Base-by-base conservation (phyloP, 2,797 vertebrate genomes). In the Gobio occitaniae region DNA sequence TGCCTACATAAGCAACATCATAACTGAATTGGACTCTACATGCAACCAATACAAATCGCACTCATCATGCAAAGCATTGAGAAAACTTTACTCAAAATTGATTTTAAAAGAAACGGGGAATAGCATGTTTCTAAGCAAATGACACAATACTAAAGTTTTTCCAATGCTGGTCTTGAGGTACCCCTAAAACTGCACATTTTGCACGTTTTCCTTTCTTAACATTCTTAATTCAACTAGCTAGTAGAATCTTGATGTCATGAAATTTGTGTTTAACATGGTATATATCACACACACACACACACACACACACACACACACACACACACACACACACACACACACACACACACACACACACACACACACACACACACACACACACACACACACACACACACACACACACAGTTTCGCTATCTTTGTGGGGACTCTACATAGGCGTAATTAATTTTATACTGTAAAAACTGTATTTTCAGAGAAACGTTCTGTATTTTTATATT, bases 21-120 rank as follows among this genome's bases (percentile, higher is more conserved):
- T 56, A n/a, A 76, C 32, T 78, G 36, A 78, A 17, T 63, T 10
- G 38, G 16, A 29, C 21, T 56, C 19, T 59, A 77, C 74, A 75
- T 6, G 19, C 32, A 38, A 76, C 52, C 50, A 75, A 12, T 77
- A 36, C 12, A 77, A 41, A 41, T 3, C 41, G 75, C 7, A 36
- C 25, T 41, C 36, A 74, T 32, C 13, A 8, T 1, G 16, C 4
- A 9, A 78, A 61, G 54, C 19, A 4, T 2, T 56, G 52, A 76
- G 50, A 11, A 76, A 56, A 41, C 54, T 44, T 44, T 8, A 44
- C 2, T 44, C 32, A 41, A 50, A 7, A 54, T 3, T 41, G 32
- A n/a, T 32, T 77, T 59, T 6, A 41, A 61, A 78, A 78, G 21
- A 44, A 59, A 76, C n/a, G n/a, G 17, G 17, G 21, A 10, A 12